Evolutionary conservation across 2,113 vertebrate genomes (phyloP), one percentile per base, ranked within the genome.

Genomic region (Cinclus cinclus): DNA sequence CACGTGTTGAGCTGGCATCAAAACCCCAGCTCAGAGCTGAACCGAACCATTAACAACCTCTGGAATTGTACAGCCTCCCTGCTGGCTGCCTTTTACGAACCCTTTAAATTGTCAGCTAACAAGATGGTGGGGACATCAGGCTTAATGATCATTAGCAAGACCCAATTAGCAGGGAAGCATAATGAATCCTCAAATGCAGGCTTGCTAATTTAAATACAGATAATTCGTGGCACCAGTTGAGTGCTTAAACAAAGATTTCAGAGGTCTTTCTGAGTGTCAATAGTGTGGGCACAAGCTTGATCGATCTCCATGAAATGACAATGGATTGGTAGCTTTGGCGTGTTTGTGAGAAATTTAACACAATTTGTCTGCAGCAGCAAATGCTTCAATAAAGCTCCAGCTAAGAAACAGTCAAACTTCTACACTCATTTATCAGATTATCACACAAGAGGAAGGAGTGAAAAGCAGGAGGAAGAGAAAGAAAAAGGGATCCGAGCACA

Each of bases 21-120:
- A 82, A 82, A 44, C 68, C 44, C 17, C 0, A 1, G 9, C 53
- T 77, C 2, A 0, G 83, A 78, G 88, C 90, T 83, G 90, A 86
- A 24, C 2, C 4, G 88, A 65, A 65, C 88, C 80, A 65, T 95
- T 88, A 96, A 46, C 52, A 86, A 46, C 95, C 89, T 63, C 96
- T 92, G 89, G 96, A 94, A 83, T 67, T 23, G 22, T 7, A 65
- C 78, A 84, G 83, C 79, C 70, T 95, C 62, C 83, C 92, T 39
- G 81, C 90, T 85, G 92, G 46, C 78, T 91, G 89, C 86, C 63
- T 78, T 94, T 96, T 90, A 92, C 1, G 11, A 83, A 67, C 68
- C 70, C 31, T 91, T 87, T 92, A 95, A 94, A 95, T 94, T 63
- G 83, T 82, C 93, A 87, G 69, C 88, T 94, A 96, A 96, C 88